Evolutionary conservation across 1,140 invertebrate species (phyloP).

Genomic region (Pomacea maculata): DNA sequence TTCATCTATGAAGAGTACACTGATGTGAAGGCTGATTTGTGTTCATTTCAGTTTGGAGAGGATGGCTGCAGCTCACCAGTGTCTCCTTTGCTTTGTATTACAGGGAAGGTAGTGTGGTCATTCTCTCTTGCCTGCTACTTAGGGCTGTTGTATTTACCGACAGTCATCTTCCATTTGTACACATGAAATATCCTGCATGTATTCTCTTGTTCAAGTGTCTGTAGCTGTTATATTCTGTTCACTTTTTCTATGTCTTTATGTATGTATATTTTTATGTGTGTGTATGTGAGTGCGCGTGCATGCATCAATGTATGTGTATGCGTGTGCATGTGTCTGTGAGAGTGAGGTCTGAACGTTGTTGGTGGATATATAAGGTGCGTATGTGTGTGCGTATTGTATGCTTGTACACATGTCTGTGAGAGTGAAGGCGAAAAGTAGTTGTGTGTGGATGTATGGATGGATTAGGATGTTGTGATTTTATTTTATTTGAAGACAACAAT

Average conservation of each 20-base stretch:
- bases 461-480: no score
- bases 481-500: no score
- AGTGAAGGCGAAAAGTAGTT: no score
- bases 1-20: background rate
- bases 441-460: no score
- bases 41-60: slow-evolving; percentile 14
- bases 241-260: background rate
- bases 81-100: slow-evolving; percentile 18
- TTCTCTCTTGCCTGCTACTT: background rate
- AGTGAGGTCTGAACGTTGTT: no score
- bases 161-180: background rate
- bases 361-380: no score
- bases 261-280: background rate
- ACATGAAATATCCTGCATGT: background rate
- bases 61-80: slow-evolving; percentile 12
- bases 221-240: background rate
- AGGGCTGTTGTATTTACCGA: background rate
- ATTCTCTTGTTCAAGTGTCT: background rate
- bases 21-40: background rate
- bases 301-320: no score
- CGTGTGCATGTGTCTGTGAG: no score
- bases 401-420: no score
- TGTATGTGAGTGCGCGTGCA: background rate
- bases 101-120: background rate
- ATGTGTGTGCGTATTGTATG: no score